Base-by-base conservation (phyloP, 2,113 vertebrate genomes). In the Cheilinus undulatus region DNA sequence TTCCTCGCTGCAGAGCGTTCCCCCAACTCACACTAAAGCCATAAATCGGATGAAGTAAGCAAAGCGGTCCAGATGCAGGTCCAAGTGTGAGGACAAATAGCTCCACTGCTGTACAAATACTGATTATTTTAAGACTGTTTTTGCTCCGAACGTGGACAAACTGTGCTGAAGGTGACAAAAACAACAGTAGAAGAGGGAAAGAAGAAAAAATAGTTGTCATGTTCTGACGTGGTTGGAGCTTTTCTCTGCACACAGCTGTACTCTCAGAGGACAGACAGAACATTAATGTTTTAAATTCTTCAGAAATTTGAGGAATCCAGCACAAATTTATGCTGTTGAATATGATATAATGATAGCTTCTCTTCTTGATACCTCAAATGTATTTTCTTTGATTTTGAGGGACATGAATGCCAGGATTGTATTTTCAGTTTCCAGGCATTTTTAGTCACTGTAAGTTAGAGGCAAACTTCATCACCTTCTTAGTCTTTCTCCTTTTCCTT, bases 31-130 rank as follows among this genome's bases (percentile, higher is more conserved):
- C 50, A 52, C 10, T 51, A 50, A 69, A 84, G 62, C 70, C 59
- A 76, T 62, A 78, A 78, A 82, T 69, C 32, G 58, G 67, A 68
- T 69, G 62, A 52, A 56, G 67, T 51, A 49, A 56, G 54, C 24
- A 3, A 26, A 40, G 61, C 54, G 73, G 7, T 0, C 17, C 0
- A 67, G 66, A 63, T 71, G 52, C 51, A 27, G 48, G 53, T 69
- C 28, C 5, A 17, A 62, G 45, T 64, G 36, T 3, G 26, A 20
- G 38, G 58, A 51, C 46, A 59, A 36, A 67, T 20, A 42, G n/a
- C 30, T 51, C 42, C 32, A 7, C 5, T 17, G 23, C 34, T 49
- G 60, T 28, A 19, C 46, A 6, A n/a, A 20, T 5, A 34, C 45
- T 45, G 43, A 23, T 56, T 24, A 50, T 66, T 12, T 38, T 60